Evolutionary conservation across 2,113 vertebrate species (phyloP).

Genomic region (Emydocephalus ijimae): DNA sequence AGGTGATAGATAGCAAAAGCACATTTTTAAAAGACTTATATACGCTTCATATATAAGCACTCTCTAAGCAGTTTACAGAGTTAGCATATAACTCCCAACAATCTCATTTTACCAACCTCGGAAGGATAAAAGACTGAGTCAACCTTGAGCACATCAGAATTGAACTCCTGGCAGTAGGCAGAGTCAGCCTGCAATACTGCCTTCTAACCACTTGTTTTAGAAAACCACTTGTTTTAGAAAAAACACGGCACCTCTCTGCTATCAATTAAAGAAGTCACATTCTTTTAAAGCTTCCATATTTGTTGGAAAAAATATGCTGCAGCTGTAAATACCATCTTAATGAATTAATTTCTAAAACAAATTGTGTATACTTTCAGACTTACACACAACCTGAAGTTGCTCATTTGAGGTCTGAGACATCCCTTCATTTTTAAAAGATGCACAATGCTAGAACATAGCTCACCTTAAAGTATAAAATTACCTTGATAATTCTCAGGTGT

Average conservation of each 20-base stretch:
- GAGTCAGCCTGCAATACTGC: not conserved
- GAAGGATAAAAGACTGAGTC: not conserved
- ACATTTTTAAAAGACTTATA: no score
- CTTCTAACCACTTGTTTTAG: not conserved
- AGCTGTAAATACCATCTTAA: not conserved
- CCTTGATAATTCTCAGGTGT: not conserved
- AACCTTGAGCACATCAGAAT: not conserved
- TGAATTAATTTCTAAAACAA: not conserved
- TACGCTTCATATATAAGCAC: not conserved
- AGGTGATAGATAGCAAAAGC: no score
- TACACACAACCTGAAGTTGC: not conserved
- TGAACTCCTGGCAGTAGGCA: not conserved
- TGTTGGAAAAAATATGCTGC: not conserved
- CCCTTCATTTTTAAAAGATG: not conserved
- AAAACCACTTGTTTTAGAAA: not conserved
- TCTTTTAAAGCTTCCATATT: not conserved
- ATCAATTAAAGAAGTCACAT: not conserved
- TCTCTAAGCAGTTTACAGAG: not conserved
- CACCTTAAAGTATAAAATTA: not conserved
- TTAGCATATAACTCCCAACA: not conserved
- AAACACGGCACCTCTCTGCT: not conserved
- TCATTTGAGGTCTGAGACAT: not conserved
- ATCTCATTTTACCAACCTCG: not conserved
- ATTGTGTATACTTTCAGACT: not conserved
- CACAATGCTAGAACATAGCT: not conserved